These are phyloP conservation scores for Tenebrio molitor DNA, from an alignment of 1,140 invertebrate genomes.

Conservation along the genomic window DNA sequence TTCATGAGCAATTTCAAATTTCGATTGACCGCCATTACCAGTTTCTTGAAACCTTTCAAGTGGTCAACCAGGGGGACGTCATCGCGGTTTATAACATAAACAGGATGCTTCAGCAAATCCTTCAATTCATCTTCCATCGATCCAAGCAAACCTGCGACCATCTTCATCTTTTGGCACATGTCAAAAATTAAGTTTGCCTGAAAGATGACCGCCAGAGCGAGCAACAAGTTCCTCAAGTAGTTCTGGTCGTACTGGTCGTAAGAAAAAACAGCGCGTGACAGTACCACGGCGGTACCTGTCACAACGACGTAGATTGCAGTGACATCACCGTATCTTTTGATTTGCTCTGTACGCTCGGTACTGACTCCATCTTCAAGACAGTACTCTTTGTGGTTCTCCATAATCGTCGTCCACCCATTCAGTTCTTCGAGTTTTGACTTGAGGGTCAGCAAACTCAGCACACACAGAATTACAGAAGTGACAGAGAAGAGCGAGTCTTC, in stretches of 20 bases:
- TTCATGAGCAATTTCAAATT: not conserved
- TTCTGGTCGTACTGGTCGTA: not conserved
- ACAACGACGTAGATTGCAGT: not conserved
- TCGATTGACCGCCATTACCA: too few relatives aligned
- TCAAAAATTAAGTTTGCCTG: not conserved
- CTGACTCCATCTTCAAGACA: too few relatives aligned
- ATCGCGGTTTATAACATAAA: not conserved
- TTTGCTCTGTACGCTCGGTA: too few relatives aligned
- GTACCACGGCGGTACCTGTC: not conserved
- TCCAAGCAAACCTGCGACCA: not conserved
- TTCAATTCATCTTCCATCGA: not conserved
- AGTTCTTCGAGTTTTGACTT: not conserved
- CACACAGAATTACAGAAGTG: not conserved
- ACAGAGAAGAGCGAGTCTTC: not conserved
- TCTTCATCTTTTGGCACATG: not conserved
- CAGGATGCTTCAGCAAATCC: not conserved
- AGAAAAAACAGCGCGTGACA: not conserved
- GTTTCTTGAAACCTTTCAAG: conserved; percentile 9
- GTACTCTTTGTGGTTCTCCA: too few relatives aligned
- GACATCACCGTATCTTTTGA: not conserved
- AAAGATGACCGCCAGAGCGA: not conserved
- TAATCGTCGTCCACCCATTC: not conserved
- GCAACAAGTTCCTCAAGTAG: not conserved
- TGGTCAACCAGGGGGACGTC: not conserved
- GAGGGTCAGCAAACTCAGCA: not conserved